phyloP scores from a whole-genome alignment of 2,113 vertebrate species.

The Salvelinus sp. region DNA sequence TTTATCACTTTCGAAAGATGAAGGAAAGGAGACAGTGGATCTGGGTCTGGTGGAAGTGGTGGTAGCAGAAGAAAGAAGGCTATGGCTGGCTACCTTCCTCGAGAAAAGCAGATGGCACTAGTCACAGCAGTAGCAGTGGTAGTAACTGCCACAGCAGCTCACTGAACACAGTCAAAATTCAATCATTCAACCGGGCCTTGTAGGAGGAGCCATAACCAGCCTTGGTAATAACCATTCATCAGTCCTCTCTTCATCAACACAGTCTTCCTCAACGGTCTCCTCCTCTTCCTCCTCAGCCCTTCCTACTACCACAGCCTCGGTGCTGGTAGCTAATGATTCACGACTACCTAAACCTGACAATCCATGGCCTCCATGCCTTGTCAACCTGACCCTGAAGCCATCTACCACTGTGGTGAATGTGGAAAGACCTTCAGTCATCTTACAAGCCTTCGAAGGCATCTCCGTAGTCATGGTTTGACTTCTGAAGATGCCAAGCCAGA shows the following conservation, averaged over 20 bases:
- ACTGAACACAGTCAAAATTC: conserved; percentile 70
- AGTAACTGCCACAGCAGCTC: conserved; percentile 67
- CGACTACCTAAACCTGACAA: conserved; percentile 69
- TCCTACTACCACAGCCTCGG: conserved; percentile 74
- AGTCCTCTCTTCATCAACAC: conserved; percentile 68
- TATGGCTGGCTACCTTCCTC: conserved; percentile 80
- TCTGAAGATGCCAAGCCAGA: conserved; percentile 55
- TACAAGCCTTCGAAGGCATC: conserved; percentile 75
- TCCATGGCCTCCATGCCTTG: conserved; percentile 53
- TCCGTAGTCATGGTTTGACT: conserved; percentile 74
- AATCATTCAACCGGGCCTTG: conserved; percentile 59
- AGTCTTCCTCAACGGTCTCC: conserved; percentile 69
- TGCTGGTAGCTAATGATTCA: conserved; percentile 72
- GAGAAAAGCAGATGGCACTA: conserved; percentile 70
- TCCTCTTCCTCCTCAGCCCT: conserved; percentile 69
- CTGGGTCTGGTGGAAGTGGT: conserved; percentile 59
- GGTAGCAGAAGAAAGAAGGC: conserved; percentile 80
- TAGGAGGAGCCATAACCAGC: conserved; percentile 67
- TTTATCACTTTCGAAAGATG: conserved; percentile 76
- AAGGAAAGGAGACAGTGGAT: conserved; percentile 66
- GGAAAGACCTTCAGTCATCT: conserved; percentile 80
- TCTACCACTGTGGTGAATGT: conserved; percentile 79
- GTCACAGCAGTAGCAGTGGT: conserved; percentile 54
- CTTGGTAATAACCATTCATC: conserved; percentile 71
- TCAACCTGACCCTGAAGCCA: conserved; percentile 69